Evolutionary conservation across 1,140 invertebrate genomes (phyloP).

Genomic region (Drosophila ohnishii): DNA sequence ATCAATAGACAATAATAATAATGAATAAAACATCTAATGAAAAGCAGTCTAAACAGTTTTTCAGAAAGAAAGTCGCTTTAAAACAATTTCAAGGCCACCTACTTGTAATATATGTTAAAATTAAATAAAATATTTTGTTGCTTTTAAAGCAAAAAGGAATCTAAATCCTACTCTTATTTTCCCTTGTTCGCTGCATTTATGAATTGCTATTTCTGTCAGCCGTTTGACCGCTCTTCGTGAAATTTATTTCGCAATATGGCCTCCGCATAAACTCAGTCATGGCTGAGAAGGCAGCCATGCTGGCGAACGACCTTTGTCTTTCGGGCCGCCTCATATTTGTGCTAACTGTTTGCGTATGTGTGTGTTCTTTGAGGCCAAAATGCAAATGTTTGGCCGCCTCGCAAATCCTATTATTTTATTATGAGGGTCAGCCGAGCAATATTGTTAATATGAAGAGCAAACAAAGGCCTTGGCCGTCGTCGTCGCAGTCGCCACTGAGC

Average conservation of each 20-base stretch:
- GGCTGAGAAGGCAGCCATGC: conserved; percentile 13
- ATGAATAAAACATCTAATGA: background rate
- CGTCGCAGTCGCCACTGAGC: conserved; percentile 1
- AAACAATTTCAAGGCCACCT: background rate
- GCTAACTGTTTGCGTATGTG: conserved; percentile 37
- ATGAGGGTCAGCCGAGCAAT: conserved; percentile 58
- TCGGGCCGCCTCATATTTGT: conserved; percentile 45
- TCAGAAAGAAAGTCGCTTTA: background rate
- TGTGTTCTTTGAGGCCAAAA: conserved; percentile 57
- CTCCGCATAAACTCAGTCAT: conserved; percentile 19
- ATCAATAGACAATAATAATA: background rate
- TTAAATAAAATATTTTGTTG: background rate
- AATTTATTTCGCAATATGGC: conserved; percentile 7
- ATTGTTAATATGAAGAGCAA: conserved; percentile 58
- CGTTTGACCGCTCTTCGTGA: background rate
- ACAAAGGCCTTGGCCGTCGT: conserved; percentile 30
- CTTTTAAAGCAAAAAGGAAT: background rate
- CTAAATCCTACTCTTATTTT: too few relatives aligned
- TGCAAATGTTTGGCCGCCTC: conserved; percentile 53
- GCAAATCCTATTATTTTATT: conserved; percentile 64
- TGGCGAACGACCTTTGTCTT: conserved; percentile 50
- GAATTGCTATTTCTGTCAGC: background rate
- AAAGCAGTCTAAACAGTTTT: background rate
- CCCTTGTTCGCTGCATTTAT: background rate
- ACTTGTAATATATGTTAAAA: too few relatives aligned